Percentiles rank a stretch among this genome's conserved stretches.
Conservation (phyloP, 2,113 vertebrate genomes). For the Uria aalge region DNA sequence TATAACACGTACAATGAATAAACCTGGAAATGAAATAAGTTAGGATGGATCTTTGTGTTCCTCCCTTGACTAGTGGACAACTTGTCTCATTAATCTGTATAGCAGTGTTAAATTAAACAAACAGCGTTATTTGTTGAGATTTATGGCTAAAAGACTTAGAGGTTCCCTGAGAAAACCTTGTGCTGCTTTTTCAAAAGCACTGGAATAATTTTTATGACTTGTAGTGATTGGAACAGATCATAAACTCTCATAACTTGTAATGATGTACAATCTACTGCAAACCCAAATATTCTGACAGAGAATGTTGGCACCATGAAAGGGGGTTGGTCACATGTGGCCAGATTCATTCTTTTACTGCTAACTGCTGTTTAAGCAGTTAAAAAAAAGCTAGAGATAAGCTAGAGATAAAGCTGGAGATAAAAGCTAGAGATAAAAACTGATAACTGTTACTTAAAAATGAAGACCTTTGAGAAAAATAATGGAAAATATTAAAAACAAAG, state of each 20-base stretch:
- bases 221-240: neutral
- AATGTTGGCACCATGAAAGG: neutral
- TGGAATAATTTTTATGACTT: slow-evolving; percentile 6
- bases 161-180: slow-evolving; percentile 22
- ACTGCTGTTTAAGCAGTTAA: neutral
- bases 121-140: slow-evolving; percentile 46
- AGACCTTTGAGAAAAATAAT: neutral
- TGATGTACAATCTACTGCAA: neutral
- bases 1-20: slow-evolving; percentile 61
- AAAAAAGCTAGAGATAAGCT: no score
- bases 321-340: neutral
- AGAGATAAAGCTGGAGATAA: no score
- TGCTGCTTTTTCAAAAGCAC: slow-evolving; percentile 5
- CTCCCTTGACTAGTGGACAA: slow-evolving; percentile 39
- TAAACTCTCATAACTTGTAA: slow-evolving; percentile 11
- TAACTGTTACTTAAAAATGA: neutral
- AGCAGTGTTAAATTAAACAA: slow-evolving; percentile 62
- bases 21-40: slow-evolving; percentile 55
- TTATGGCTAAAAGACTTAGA: slow-evolving; percentile 19
- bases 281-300: neutral
- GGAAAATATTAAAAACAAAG: neutral
- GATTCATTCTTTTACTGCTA: neutral
- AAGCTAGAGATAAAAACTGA: neutral
- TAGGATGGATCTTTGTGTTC: slow-evolving; percentile 61
- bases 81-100: slow-evolving; percentile 63